Conservation (phyloP, 92 coral and sea anemone genomes). For the Epizoanthus stellaris region DNA sequence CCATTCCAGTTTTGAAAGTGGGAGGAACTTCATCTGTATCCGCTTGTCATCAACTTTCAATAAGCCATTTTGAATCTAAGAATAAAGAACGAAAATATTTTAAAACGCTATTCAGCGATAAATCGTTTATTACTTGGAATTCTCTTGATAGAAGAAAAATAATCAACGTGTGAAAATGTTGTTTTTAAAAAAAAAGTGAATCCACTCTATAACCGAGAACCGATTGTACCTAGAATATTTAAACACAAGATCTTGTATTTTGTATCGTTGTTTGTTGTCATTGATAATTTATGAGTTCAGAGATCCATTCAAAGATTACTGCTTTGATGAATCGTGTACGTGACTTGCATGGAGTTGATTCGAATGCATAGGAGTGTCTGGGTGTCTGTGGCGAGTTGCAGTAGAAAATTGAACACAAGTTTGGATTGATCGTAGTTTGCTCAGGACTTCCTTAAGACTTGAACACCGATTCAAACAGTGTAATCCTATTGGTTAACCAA, state of each 20-base stretch:
- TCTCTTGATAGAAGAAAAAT: not conserved
- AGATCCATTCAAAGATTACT: not conserved
- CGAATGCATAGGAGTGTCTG: not conserved
- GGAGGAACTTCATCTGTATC: not conserved
- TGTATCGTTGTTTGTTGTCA: slow-evolving; percentile 14
- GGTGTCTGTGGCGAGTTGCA: not conserved
- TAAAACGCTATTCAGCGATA: no score
- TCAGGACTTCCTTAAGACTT: not conserved
- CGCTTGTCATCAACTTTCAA: not conserved
- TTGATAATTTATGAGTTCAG: slow-evolving; percentile 17
- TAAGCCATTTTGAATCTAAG: no score
- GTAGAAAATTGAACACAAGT: not conserved
- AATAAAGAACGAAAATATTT: no score
- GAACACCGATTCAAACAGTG: not conserved
- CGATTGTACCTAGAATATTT: not conserved
- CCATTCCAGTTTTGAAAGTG: not conserved
- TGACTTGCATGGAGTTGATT: not conserved
- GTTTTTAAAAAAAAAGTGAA: not conserved
- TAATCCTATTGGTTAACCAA: not conserved
- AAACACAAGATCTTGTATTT: not conserved
- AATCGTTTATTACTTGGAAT: no score
- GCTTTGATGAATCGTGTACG: not conserved
- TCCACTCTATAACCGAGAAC: not conserved
- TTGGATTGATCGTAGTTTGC: no score
- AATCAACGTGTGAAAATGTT: not conserved